These are phyloP conservation scores for Nymphalis io DNA, from an alignment of 1,140 invertebrate species.

Conservation along the genomic window DNA sequence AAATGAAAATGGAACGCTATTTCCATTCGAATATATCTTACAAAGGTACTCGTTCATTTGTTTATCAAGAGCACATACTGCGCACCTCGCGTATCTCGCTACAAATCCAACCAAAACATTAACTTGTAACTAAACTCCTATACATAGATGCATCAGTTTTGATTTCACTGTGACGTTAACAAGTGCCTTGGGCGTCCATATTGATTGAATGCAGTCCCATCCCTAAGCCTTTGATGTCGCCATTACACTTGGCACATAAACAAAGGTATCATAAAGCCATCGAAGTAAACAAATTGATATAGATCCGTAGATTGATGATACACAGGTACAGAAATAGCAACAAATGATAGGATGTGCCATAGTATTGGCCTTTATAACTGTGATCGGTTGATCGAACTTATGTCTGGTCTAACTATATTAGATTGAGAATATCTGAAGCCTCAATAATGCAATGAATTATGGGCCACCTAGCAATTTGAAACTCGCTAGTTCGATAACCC, in stretches of 20 bases:
- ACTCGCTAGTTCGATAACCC: too few species aligned
- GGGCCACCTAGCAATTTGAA: too few species aligned
- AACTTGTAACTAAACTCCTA: not conserved
- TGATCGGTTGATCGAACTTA: not conserved
- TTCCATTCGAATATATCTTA: not conserved
- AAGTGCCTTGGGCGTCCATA: slow-evolving; percentile 23
- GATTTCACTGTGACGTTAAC: slow-evolving; percentile 13
- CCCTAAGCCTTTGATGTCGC: slow-evolving; percentile 17
- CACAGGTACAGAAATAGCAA: not conserved
- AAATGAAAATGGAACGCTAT: too few species aligned
- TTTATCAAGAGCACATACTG: not conserved
- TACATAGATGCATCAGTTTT: slow-evolving; percentile 7
- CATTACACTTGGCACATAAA: slow-evolving; percentile 1
- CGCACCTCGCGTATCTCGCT: too few species aligned
- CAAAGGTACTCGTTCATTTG: not conserved
- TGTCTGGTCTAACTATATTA: too few species aligned
- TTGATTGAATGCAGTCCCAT: slow-evolving; percentile 16
- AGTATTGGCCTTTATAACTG: not conserved
- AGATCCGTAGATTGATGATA: not conserved
- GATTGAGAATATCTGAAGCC: too few species aligned
- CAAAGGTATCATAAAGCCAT: not conserved
- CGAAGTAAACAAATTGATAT: not conserved
- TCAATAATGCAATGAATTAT: too few species aligned
- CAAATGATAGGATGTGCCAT: not conserved
- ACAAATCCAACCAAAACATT: not conserved